Evolutionary conservation across 2,797 vertebrate species (phyloP), one percentile per base, ranked within the genome.

Genomic region (Hafferia zeledoni): DNA sequence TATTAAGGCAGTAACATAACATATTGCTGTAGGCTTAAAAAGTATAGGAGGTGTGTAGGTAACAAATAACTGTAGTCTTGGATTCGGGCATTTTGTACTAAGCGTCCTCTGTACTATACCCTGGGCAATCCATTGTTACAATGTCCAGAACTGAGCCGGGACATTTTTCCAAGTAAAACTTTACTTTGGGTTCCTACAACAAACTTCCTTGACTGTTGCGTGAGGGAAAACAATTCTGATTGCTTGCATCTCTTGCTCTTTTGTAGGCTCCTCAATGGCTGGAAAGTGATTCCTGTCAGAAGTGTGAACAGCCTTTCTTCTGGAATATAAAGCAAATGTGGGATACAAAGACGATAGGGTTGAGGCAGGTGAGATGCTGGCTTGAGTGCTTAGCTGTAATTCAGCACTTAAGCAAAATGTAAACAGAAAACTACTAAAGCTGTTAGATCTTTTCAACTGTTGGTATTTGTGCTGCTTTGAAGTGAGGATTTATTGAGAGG

Each of bases 271-370:
- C 98, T 55, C 98, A 98, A 71, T 99, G 98, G 98, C 76, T 98
- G 71, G 98, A 99, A 92, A 98, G 98, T 33, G 98, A 99, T 84
- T 99, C 98, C 17, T 99, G 98, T 97, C 98, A 99, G 94, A 98
- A 98, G 84, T 99, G 98, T 87, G 98, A 98, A 59, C 98, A 99
- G 56, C 98, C 98, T 17, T 99, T 99, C 93, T 99, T 99, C 97
- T 99, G 98, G 98, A 99, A 99, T 63, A 97, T 99, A 93, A 99
- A 99, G 96, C 99, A 99, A 81, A 99, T 99, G 97, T 99, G 99
- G 98, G 99, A 99, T 95, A 98, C 98, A 2, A 99, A 99, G 97
- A 99, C 99, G 0, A 74, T 99, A 87, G 99, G 99, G 2, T 96
- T 99, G 88, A 97, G 99, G 95, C 99, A 99, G 98, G 99, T 99